These are phyloP conservation scores for Narcine bancroftii DNA, from an alignment of 2,113 vertebrate genomes.

Conservation along the genomic window DNA sequence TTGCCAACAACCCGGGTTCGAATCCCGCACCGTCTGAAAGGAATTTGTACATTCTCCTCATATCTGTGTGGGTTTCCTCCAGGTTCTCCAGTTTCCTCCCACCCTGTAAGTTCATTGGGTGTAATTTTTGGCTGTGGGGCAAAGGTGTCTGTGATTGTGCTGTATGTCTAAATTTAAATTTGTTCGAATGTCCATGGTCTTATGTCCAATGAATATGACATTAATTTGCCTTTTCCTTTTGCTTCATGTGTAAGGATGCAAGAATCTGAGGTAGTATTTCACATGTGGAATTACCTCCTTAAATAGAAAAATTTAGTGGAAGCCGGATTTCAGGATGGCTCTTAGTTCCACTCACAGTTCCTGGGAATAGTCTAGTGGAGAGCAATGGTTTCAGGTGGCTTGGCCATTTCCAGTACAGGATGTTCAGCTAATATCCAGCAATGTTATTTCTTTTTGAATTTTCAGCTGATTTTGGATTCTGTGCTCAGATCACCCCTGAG, in stretches of 20 bases:
- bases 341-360: neutral
- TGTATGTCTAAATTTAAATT: too few species aligned
- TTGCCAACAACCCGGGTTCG: too few species aligned
- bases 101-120: too few species aligned
- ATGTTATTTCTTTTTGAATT: constrained; percentile 17
- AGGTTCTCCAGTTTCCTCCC: too few species aligned
- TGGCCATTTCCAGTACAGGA: too few species aligned
- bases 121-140: too few species aligned
- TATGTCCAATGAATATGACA: neutral
- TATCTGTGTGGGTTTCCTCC: too few species aligned
- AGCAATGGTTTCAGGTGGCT: neutral
- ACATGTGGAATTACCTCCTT: neutral
- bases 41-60: too few species aligned
- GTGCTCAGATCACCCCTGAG: constrained; percentile 95
- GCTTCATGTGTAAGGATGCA: neutral
- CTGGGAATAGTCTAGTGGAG: neutral
- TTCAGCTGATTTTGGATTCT: constrained; percentile 96
- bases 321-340: neutral
- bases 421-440: neutral
- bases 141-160: too few species aligned
- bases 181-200: neutral
- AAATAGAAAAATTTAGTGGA: neutral
- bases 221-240: neutral
- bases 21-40: too few species aligned
- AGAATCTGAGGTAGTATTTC: neutral